phyloP scores from a whole-genome alignment of 2,797 vertebrate species.

The Coluber constrictor region DNA sequence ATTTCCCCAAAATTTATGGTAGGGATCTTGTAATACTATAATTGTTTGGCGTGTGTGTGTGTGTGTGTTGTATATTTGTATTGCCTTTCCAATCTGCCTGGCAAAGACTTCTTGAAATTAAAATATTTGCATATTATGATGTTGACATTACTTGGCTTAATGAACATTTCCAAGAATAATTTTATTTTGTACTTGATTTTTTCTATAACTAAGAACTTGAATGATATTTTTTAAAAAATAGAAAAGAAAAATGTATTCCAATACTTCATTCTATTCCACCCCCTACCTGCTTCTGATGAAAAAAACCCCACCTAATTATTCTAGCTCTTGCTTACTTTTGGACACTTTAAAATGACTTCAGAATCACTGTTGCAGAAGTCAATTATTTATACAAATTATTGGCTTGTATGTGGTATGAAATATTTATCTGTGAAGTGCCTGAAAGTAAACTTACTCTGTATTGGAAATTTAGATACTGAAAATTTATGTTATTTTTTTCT shows the following conservation, averaged over 20 bases:
- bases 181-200: background rate
- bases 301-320: background rate
- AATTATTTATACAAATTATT: conserved; percentile 14
- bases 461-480: background rate
- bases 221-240: background rate
- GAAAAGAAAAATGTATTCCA: background rate
- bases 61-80: background rate
- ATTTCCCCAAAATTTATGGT: background rate
- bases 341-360: background rate
- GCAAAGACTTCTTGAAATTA: background rate
- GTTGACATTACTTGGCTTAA: background rate
- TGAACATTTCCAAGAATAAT: background rate
- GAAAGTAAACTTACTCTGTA: background rate
- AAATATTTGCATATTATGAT: background rate
- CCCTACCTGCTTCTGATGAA: background rate
- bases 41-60: background rate
- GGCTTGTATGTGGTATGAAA: background rate
- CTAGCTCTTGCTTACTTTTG: background rate
- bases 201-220: background rate
- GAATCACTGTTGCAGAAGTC: background rate
- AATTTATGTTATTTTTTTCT: background rate
- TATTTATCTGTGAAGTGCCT: background rate
- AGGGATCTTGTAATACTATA: background rate
- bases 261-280: background rate
- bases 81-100: background rate